Base-by-base conservation (phyloP, 2,113 vertebrate genomes). In the Bucco capensis region DNA sequence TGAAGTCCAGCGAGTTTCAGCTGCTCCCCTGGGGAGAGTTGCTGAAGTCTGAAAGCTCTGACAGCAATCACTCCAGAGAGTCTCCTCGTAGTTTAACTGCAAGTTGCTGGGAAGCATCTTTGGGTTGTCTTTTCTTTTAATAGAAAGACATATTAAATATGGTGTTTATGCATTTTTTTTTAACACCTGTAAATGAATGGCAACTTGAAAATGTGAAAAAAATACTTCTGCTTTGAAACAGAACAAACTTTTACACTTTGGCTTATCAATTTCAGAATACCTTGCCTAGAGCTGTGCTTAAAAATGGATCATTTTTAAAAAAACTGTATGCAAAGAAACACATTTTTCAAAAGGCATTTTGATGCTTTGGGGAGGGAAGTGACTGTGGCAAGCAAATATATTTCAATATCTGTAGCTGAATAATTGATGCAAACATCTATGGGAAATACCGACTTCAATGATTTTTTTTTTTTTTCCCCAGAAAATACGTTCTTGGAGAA, bases 91-190 rank as follows among this genome's bases (percentile, higher is more conserved):
- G 24, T 37, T 83, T 72, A 65, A 53, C 4, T 69, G 19, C 35
- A 82, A 53, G 14, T 23, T 72, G 8, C 46, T 83, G 19, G 31
- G 40, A 15, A 60, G 14, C 50, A 16, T 25, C 5, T 75, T 56
- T 37, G 44, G 7, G 5, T 8, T 50, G 14, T 14, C 15, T 33
- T 53, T 62, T 88, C 66, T n/a, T 71, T n/a, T 7, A 53, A 46
- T 5, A 74, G 8, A 21, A 46, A 10, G 3, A 44, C 22, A 40
- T 33, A n/a, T 3, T 56, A 40, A 90, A 65, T 0, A 0, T 37
- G 28, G 7, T 49, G 10, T 10, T 69, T n/a, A n/a, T 51, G 28
- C 6, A 8, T 37, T 66, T 73, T 47, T 28, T 28, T 49, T 33
- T 13, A 54, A 57, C 8, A 35, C 2, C 2, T 31, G 5, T n/a